These are phyloP conservation scores for Anthoscopus minutus DNA, from an alignment of 2,113 vertebrate genomes.

Conservation along the genomic window DNA sequence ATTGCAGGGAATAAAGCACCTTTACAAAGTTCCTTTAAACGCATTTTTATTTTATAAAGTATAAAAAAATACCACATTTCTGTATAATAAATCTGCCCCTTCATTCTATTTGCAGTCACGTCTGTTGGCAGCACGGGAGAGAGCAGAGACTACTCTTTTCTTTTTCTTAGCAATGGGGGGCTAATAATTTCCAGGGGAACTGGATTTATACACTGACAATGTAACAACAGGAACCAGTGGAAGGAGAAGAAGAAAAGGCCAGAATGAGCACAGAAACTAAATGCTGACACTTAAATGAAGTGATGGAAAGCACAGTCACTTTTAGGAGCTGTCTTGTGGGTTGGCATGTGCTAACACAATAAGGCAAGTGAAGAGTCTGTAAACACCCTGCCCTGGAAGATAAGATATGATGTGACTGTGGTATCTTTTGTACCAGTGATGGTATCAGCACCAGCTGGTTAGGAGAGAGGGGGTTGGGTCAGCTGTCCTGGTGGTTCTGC, in stretches of 20 bases:
- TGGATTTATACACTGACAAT: neutral
- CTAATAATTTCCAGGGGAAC: neutral
- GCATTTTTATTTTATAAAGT: neutral
- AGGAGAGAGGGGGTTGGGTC: neutral
- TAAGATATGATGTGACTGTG: neutral
- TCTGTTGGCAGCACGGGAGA: neutral
- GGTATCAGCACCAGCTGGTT: neutral
- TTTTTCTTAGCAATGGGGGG: neutral
- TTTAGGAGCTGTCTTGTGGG: neutral
- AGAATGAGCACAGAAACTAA: neutral
- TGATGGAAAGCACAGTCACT: neutral
- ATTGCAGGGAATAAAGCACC: neutral
- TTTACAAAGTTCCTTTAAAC: neutral
- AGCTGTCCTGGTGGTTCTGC: neutral
- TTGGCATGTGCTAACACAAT: neutral
- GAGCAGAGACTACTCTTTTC: neutral
- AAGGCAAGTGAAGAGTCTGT: neutral
- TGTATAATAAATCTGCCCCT: neutral
- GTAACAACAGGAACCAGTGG: neutral
- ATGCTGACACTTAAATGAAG: neutral
- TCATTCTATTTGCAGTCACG: neutral
- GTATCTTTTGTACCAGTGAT: neutral
- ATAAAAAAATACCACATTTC: neutral
- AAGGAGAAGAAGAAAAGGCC: neutral
- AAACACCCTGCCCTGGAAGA: neutral